Evolutionary conservation across 2,888 invertebrate species (phyloP), one percentile per base, ranked within the genome.

Genomic region (Rhagonycha lutea): DNA sequence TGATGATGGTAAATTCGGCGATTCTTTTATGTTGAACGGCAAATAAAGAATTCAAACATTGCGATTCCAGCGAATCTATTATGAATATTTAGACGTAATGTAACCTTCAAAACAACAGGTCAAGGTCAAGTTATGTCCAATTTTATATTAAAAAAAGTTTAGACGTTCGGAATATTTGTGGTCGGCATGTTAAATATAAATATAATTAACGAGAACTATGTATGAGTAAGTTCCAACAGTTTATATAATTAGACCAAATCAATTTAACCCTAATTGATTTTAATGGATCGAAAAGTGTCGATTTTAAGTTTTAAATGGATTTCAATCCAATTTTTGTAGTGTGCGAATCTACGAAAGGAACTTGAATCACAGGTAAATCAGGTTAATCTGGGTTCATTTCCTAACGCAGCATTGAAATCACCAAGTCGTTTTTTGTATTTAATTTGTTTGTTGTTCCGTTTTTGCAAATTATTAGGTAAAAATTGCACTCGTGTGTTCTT

Each of bases 371-470:
- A 47, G 47, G 47, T 47, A 47, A 47, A n/a, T 47, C 47, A 47
- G 47, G 47, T 32, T 32, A 32, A 32, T 12, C 12, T 12, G 14
- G 65, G 73, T 74, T 74, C 23, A 29, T 26, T 23, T 29, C 14
- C 61, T 63, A 29, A 74, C 70, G 8, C 65, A n/a, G 60, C 74
- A 18, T 74, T 74, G 62, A 74, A 74, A 12, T 74, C 74, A 8
- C 74, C 23, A n/a, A 8, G 28, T 28, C 7, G 7, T 47, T 47
- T 47, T 47, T 47, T 47, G 47, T n/a, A 47, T n/a, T 47, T n/a
- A 47, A n/a, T 47, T 47, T n/a, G 47, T 47, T 47, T 47, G 0
- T n/a, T 8, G 2, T 11, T 12, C 5, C 12, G 32, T 32, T 32
- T 32, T n/a, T 12, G n/a, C 32, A 4, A 32, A 32, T 12, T 12